Evolutionary conservation across 2,888 invertebrate genomes (phyloP), one percentile per base, ranked within the genome.

Genomic region (Syrphus vitripennis): DNA sequence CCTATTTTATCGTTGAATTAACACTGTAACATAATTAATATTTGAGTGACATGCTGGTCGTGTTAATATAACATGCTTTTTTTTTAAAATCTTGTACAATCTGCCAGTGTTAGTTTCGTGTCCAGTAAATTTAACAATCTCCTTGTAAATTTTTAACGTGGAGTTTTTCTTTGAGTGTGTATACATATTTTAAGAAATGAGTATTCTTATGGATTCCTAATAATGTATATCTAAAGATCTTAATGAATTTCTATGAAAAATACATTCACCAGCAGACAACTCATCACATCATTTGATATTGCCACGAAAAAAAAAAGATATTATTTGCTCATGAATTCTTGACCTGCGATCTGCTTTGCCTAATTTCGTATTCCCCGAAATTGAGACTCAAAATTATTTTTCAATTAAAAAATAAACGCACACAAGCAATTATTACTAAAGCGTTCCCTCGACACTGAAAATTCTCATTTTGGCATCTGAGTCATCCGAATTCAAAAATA

Each of bases 361-460:
- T 16, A 57, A 29, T 12, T 31, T 19, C 3, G 12, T 26, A n/a
- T 34, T 48, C 37, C 19, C 40, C 31, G 26, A 57, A 75, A 10
- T 29, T 16, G 10, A 14, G 40, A n/a, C 5, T 0, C n/a, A 10
- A 19, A 7, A 37, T 4, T 37, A 9, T 31, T 45, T 42, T 53
- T 63, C 12, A 55, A 71, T 63, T 78, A 26, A 53, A 78, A 79
- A 72, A 53, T 61, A 63, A 29, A 31, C 55, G 14, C 21, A 53
- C 24, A 5, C 19, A 67, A 37, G n/a, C 53, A 69, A 74, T 74
- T 67, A 48, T 61, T 40, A 29, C 21, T 50, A 12, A 5, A 12
- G 34, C 6, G 12, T 42, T 50, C 40, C 77, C 65, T 71, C 26
- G 59, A 61, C 55, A 70, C 7, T 55, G 16, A 42, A 12, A 57